Conservation (phyloP, 30 jellyfish, hydroid and myxozoan genomes). For the Aurelia sp. region DNA sequence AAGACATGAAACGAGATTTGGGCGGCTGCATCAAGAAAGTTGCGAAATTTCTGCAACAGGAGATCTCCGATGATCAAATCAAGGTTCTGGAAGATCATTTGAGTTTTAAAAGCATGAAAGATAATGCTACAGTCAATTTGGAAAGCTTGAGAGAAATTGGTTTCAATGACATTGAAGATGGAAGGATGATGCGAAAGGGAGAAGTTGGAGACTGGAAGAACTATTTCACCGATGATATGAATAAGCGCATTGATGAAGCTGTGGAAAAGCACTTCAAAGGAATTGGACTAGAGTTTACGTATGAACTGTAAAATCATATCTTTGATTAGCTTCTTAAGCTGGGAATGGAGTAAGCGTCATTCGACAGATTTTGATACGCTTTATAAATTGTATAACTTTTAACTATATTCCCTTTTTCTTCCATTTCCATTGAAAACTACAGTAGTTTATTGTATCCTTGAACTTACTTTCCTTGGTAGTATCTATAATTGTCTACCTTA, state of each 20-base stretch:
- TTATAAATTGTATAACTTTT: too few relatives aligned
- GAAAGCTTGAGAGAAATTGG: slow-evolving; percentile 19
- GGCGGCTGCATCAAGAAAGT: slow-evolving; percentile 25
- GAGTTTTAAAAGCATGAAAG: slow-evolving; percentile 39
- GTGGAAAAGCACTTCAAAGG: slow-evolving; percentile 51
- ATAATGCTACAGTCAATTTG: slow-evolving; percentile 17
- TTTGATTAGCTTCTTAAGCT: too few relatives aligned
- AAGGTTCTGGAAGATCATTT: slow-evolving; percentile 23
- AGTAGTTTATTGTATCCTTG: too few relatives aligned
- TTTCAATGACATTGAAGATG: slow-evolving; percentile 29
- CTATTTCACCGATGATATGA: slow-evolving; percentile 53
- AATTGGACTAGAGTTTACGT: slow-evolving; percentile 16
- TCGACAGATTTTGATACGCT: too few relatives aligned
- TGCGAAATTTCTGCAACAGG: slow-evolving; percentile 14
- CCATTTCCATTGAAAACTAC: too few relatives aligned
- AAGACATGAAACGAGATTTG: slow-evolving; percentile 45
- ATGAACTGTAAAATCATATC: background rate
- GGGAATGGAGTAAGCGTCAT: too few relatives aligned
- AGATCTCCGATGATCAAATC: slow-evolving; percentile 17
- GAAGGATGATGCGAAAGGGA: slow-evolving; percentile 39
- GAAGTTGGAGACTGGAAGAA: slow-evolving; percentile 55
- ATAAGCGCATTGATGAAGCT: slow-evolving; percentile 26
- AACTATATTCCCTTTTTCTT: too few relatives aligned
- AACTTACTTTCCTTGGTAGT: too few relatives aligned
- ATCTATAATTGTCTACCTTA: too few relatives aligned